A percentile compares a stretch with the other conserved stretches of the same genome.
These are phyloP conservation scores for Cygnus atratus DNA, from an alignment of 2,113 vertebrate genomes.

Conservation along the genomic window DNA sequence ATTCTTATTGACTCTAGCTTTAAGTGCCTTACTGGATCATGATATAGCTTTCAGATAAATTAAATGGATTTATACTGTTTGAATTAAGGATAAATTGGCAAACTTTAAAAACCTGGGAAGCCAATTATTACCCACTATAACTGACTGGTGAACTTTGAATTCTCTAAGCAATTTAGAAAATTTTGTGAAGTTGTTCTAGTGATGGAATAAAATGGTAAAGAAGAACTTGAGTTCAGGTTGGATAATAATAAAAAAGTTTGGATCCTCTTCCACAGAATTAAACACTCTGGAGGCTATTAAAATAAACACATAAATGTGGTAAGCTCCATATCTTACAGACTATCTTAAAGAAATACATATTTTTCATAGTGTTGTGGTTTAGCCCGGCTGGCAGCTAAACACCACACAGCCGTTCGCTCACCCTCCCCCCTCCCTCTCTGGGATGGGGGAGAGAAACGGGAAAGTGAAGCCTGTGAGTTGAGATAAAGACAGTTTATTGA, in stretches of 20 bases:
- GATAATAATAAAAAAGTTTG: neutral
- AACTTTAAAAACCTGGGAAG: neutral
- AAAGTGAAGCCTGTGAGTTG: too few species aligned
- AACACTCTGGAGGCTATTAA: neutral
- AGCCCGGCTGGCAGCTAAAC: too few species aligned
- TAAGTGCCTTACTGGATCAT: neutral
- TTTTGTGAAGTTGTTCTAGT: neutral
- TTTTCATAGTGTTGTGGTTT: too few species aligned
- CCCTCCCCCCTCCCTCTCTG: too few species aligned
- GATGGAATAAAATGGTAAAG: neutral
- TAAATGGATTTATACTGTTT: neutral
- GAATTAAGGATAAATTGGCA: neutral
- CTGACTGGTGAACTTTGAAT: neutral
- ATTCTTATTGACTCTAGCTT: neutral
- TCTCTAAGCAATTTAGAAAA: neutral
- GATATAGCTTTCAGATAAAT: neutral
- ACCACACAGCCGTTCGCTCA: too few species aligned
- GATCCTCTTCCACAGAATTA: neutral
- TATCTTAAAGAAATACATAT: neutral
- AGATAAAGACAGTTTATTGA: too few species aligned
- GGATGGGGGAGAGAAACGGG: too few species aligned
- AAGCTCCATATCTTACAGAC: neutral
- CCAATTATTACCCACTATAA: neutral
- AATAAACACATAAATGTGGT: neutral
- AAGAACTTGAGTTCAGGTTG: neutral